Conservation (phyloP, 2,113 vertebrate species). For the Dicerorhinus sumatrensis region DNA sequence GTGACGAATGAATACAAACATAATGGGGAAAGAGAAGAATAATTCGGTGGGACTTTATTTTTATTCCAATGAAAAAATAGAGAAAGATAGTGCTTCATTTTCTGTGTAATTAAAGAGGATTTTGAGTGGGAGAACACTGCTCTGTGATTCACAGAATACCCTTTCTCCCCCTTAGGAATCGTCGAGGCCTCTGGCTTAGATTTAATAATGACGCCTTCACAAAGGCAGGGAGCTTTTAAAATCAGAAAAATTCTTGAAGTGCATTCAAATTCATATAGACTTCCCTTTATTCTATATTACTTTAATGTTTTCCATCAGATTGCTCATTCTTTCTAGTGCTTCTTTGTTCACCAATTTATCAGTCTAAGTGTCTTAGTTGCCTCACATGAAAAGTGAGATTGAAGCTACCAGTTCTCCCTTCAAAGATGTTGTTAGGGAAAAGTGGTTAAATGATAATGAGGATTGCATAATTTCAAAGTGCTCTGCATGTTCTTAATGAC, state of each 20-base stretch:
- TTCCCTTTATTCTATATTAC: constrained; percentile 44
- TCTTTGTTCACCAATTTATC: constrained; percentile 21
- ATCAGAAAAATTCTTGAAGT: constrained; percentile 52
- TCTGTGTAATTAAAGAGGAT: constrained; percentile 56
- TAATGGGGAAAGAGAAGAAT: constrained; percentile 46
- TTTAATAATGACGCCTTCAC: constrained; percentile 44
- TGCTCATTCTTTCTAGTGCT: constrained; percentile 28
- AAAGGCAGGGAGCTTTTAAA: constrained; percentile 36
- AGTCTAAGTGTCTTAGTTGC: background rate
- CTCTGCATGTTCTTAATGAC: constrained; percentile 25
- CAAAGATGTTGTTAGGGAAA: constrained; percentile 28
- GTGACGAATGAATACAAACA: constrained; percentile 26
- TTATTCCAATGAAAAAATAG: constrained; percentile 43
- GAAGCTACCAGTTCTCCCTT: constrained; percentile 14
- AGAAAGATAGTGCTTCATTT: constrained; percentile 13
- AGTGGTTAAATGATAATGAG: constrained; percentile 24
- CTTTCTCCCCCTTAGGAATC: background rate
- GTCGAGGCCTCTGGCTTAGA: constrained; percentile 2
- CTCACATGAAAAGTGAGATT: background rate
- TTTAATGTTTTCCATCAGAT: background rate
- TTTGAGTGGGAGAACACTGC: constrained; percentile 53
- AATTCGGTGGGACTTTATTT: constrained; percentile 47
- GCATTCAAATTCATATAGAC: constrained; percentile 31
- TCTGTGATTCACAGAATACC: constrained; percentile 16
- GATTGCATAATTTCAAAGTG: constrained; percentile 35